Conservation (phyloP, 2,113 vertebrate species). For the Micronisus gabar region DNA sequence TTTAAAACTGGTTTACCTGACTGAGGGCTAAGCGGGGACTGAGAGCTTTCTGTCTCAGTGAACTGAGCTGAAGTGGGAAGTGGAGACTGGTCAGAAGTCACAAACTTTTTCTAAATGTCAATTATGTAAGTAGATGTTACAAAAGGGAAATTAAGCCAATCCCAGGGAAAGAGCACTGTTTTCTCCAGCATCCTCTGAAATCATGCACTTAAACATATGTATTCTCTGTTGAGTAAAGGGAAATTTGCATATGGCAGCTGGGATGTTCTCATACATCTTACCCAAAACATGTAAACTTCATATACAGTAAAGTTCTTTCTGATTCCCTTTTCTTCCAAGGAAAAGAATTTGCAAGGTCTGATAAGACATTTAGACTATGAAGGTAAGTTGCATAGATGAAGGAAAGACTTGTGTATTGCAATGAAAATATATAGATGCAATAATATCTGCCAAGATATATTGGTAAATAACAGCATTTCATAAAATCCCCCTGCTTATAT, state of each 20-base stretch:
- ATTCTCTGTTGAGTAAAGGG: not conserved
- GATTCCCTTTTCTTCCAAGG: not conserved
- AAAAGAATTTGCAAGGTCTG: not conserved
- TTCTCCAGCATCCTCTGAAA: not conserved
- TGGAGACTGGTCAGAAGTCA: not conserved
- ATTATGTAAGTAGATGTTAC: not conserved
- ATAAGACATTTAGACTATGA: not conserved
- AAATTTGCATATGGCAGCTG: not conserved
- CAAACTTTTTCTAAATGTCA: not conserved
- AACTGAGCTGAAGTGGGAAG: not conserved
- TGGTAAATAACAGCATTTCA: not conserved
- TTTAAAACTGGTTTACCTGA: not conserved
- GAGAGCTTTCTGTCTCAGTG: not conserved
- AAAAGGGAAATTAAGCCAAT: not conserved
- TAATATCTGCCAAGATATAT: not conserved
- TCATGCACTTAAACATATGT: not conserved
- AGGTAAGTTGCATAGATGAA: not conserved
- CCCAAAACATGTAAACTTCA: not conserved
- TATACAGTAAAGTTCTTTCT: not conserved
- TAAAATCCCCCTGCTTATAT: not conserved
- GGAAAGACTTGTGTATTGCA: not conserved
- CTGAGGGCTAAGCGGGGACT: not conserved
- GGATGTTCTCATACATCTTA: not conserved
- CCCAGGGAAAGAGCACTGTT: not conserved
- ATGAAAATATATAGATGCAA: not conserved